Evolutionary conservation across 1,140 invertebrate species (phyloP), one percentile per base, ranked within the genome.

Genomic region (Zaprionus ornatus): DNA sequence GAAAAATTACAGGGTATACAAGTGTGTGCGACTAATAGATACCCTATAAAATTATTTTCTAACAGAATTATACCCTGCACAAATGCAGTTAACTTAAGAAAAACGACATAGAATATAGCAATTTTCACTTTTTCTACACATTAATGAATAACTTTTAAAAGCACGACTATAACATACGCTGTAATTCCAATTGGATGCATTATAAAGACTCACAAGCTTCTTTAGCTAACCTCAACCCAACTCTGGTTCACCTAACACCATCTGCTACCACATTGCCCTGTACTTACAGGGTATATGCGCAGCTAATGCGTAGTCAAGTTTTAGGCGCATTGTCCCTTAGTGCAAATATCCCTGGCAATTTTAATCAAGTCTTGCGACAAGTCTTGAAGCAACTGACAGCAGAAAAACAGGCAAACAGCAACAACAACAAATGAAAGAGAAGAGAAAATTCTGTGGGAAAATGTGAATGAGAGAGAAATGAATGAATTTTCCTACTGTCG

Each of bases 351-450:
- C 29, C 48, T 27, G 71, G 64, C 37, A 72, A 65, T 66, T 76
- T 71, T 72, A 76, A 72, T 76, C 74, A 76, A 76, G 68, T 76
- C 68, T 76, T 65, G 68, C 68, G 68, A 76, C 74, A 76, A 65
- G 48, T 37, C 52, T 70, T 57, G 50, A 35, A 25, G 1, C 27
- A 35, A n/a, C 23, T 23, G 60, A 59, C 42, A 17, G 21, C 57
- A 61, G n/a, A 32, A 27, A 35, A 32, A 54, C 10, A 12, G 40
- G 25, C 25, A 27, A 27, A 27, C 6, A 10, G 29, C 29, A 32
- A 29, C 48, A 70, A 29, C 35, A 45, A 48, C 54, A 64, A 65
- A 19, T 13, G 21, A 10, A 21, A n/a, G 19, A n/a, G 23, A 19
- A 25, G 19, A 4, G 35, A 21, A 50, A 50, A 42, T 42, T 40